These are phyloP conservation scores for Phaedon cochleariae DNA, from an alignment of 2,888 invertebrate species.

Conservation along the genomic window DNA sequence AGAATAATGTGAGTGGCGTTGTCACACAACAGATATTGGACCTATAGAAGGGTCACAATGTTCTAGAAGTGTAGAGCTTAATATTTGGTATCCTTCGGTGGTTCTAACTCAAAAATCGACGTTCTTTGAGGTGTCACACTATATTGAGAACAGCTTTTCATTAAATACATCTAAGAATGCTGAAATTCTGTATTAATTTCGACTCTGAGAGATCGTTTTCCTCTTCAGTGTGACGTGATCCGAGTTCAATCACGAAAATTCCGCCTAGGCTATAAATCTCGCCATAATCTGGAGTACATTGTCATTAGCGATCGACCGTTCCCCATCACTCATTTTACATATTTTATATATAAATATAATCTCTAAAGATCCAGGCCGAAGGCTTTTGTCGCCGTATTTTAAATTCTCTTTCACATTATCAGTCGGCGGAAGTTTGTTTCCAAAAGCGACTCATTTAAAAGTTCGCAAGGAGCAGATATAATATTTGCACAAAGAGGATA, in stretches of 20 bases:
- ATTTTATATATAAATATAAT: conserved; percentile 45
- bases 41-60: too few species aligned
- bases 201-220: neutral
- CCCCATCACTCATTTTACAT: conserved; percentile 42
- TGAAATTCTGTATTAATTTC: neutral
- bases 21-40: too few species aligned
- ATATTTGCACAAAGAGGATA: conserved; percentile 43
- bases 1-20: too few species aligned
- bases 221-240: neutral
- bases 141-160: too few species aligned
- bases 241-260: neutral
- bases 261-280: neutral
- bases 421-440: conserved; percentile 35
- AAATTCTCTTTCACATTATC: conserved; percentile 43
- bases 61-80: too few species aligned
- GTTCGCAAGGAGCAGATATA: conserved; percentile 40
- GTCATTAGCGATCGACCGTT: conserved; percentile 35
- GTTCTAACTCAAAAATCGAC: too few species aligned
- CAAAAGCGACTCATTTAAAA: conserved; percentile 43
- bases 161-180: too few species aligned
- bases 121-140: too few species aligned
- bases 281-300: conserved; percentile 10
- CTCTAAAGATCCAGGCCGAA: conserved; percentile 37
- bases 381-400: conserved; percentile 42
- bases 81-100: too few species aligned